Percentiles rank a stretch among this genome's conserved stretches.
These are phyloP conservation scores for Drymonia ruficornis DNA, from an alignment of 2,888 invertebrate species.

Conservation along the genomic window DNA sequence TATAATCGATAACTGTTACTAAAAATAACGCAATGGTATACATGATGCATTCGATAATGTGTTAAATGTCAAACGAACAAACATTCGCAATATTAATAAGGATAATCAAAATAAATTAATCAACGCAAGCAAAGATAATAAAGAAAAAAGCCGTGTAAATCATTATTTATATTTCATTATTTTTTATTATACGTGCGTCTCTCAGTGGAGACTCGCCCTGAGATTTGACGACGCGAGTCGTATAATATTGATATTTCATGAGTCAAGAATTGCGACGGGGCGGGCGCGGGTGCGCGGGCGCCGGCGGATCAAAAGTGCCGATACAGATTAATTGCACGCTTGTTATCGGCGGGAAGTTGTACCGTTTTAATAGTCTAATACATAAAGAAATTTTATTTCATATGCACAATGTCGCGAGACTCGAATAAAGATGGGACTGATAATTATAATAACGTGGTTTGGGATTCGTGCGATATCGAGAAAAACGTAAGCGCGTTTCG, in stretches of 20 bases:
- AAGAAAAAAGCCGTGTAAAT: background rate
- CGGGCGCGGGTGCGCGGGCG: conserved; percentile 13
- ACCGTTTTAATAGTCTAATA: background rate
- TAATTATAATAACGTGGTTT: no score
- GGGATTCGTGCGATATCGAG: no score
- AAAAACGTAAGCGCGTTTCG: no score
- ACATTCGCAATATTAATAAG: background rate
- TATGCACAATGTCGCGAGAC: background rate
- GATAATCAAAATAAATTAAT: conserved; percentile 1
- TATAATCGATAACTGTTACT: background rate
- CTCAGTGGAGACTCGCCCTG: background rate
- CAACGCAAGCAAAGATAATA: background rate
- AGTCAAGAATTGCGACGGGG: conserved; percentile 38
- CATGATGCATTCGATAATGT: background rate
- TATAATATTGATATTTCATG: conserved; percentile 41
- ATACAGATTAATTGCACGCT: conserved; percentile 27
- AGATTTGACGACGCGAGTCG: conserved; percentile 7
- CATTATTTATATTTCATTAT: background rate
- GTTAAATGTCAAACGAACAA: background rate
- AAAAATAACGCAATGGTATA: background rate
- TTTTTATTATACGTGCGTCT: conserved; percentile 4
- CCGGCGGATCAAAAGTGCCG: conserved; percentile 38
- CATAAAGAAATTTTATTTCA: background rate
- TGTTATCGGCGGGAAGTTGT: conserved; percentile 5
- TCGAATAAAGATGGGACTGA: no score